Percentiles rank a stretch among this genome's conserved stretches.
These are phyloP conservation scores for Camelus dromedarius DNA, from an alignment of 2,113 vertebrate genomes.

Conservation along the genomic window DNA sequence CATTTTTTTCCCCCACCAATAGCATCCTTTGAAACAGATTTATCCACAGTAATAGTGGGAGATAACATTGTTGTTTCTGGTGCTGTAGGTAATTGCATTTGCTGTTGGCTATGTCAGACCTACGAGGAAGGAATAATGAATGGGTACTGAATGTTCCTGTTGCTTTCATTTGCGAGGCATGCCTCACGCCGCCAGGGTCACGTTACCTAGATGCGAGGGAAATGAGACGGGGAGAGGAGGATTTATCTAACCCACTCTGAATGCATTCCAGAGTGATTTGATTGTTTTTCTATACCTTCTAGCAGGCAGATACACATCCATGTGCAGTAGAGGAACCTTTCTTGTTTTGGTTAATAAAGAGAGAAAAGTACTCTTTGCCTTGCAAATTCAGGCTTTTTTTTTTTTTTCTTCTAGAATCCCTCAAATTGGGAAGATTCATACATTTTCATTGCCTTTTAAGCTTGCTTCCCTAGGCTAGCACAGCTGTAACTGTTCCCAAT, in stretches of 20 bases:
- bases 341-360: conserved; percentile 23
- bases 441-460: conserved; percentile 47
- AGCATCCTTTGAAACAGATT: background rate
- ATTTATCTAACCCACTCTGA: conserved; percentile 43
- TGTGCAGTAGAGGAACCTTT: background rate
- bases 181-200: conserved; percentile 49
- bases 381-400: background rate
- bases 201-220: conserved; percentile 48
- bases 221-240: conserved; percentile 27
- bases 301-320: background rate
- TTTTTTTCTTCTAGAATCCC: background rate
- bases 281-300: conserved; percentile 1
- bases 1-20: too few species aligned
- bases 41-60: background rate
- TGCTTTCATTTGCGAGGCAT: conserved; percentile 9
- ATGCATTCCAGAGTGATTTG: conserved; percentile 4
- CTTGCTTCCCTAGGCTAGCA: background rate
- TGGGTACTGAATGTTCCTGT: conserved; percentile 54
- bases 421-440: conserved; percentile 14
- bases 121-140: background rate
- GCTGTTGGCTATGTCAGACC: background rate
- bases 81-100: background rate
- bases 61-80: background rate
- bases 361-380: conserved; percentile 6
- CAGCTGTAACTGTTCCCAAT: background rate